These are phyloP conservation scores for Lasioglossum baleicum DNA, from an alignment of 1,140 invertebrate genomes.

Conservation along the genomic window DNA sequence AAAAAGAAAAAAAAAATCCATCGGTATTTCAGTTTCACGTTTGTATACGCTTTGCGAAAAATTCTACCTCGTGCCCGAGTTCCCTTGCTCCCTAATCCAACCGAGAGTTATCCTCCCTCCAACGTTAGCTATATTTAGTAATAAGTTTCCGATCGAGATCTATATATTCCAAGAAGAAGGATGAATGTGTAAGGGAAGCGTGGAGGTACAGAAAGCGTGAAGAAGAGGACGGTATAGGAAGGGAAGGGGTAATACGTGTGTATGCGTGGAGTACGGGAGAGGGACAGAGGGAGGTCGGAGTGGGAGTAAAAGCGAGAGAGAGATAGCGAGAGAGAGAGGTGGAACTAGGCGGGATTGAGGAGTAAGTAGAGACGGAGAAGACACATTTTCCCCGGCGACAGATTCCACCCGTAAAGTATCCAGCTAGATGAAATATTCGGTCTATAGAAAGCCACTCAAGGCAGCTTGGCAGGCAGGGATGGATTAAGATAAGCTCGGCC, in stretches of 20 bases:
- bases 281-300: too few relatives aligned
- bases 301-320: too few relatives aligned
- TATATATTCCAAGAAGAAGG: slow-evolving; percentile 28
- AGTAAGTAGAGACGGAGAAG: slow-evolving; percentile 34
- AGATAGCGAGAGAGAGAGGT: neutral
- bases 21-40: too few relatives aligned
- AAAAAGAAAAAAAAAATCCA: too few relatives aligned
- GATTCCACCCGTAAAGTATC: slow-evolving; percentile 57
- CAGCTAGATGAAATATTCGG: slow-evolving; percentile 57
- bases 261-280: too few relatives aligned
- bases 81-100: slow-evolving; percentile 19
- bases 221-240: too few relatives aligned
- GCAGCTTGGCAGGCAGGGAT: slow-evolving; percentile 43
- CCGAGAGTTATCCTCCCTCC: neutral
- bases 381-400: slow-evolving; percentile 54
- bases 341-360: neutral
- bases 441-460: slow-evolving; percentile 55
- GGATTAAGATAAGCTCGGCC: slow-evolving; percentile 56
- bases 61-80: neutral
- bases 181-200: neutral
- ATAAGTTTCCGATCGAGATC: slow-evolving; percentile 50
- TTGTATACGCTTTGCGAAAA: slow-evolving; percentile 4
- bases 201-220: neutral
- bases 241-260: too few relatives aligned
- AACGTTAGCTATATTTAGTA: slow-evolving; percentile 45